A percentile compares a stretch with the other conserved stretches of the same genome.
phyloP scores from a whole-genome alignment of 2,888 invertebrate species.

The Trichogramma evanescens region DNA sequence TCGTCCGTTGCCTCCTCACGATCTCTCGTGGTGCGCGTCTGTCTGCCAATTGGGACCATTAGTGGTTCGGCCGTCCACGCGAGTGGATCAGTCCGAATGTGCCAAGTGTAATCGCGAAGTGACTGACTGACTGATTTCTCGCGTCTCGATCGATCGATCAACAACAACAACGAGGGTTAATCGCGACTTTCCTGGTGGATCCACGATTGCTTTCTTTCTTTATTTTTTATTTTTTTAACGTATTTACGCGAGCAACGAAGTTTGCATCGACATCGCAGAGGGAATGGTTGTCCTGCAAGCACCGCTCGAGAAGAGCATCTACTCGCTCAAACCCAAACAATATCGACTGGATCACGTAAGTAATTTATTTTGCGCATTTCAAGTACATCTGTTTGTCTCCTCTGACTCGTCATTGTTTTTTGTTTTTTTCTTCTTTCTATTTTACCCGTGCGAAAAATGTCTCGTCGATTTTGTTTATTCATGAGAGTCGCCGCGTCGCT shows the following conservation, averaged over 20 bases:
- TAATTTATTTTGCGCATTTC: neutral
- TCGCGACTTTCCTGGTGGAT: neutral
- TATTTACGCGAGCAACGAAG: too few species aligned
- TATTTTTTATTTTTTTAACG: neutral
- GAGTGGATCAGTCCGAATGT: too few species aligned
- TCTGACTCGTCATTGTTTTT: neutral
- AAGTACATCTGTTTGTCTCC: neutral
- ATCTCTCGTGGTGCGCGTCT: too few species aligned
- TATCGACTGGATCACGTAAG: slow-evolving; percentile 11
- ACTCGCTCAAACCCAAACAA: slow-evolving; percentile 3
- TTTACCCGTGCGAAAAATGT: neutral
- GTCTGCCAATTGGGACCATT: too few species aligned
- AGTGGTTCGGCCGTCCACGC: too few species aligned
- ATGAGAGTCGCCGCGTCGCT: slow-evolving; percentile 2
- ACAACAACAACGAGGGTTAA: too few species aligned
- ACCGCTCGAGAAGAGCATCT: slow-evolving; percentile 10
- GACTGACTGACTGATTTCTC: too few species aligned
- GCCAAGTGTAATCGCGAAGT: too few species aligned
- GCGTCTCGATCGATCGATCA: too few species aligned
- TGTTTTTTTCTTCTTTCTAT: neutral
- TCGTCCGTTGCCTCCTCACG: too few species aligned
- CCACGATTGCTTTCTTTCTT: neutral
- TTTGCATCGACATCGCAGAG: neutral
- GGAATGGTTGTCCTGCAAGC: slow-evolving; percentile 19
- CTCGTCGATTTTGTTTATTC: neutral